These are phyloP conservation scores for Pseudomyrmex pallidus DNA, from an alignment of 1,140 invertebrate genomes.

Conservation along the genomic window DNA sequence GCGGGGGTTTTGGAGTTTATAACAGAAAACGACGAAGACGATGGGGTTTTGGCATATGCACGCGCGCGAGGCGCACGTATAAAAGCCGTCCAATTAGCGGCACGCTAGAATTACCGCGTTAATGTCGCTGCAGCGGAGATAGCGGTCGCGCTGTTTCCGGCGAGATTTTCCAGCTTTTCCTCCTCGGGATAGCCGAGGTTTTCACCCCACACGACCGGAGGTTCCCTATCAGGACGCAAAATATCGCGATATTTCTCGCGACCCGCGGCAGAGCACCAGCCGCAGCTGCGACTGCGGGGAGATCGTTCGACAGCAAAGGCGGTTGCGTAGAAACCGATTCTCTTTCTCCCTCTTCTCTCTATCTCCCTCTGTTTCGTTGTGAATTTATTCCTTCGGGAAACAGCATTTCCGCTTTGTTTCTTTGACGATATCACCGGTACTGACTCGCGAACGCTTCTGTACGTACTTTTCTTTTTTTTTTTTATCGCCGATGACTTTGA, in stretches of 20 bases:
- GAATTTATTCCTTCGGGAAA: constrained; percentile 49
- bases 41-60: neutral
- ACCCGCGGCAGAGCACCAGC: constrained; percentile 34
- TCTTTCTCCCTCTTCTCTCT: neutral
- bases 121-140: constrained; percentile 34
- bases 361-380: neutral
- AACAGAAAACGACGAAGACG: neutral
- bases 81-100: constrained; percentile 34
- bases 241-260: constrained; percentile 63
- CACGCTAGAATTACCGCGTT: constrained; percentile 27
- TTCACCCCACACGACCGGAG: constrained; percentile 6
- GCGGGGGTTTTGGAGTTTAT: neutral
- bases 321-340: constrained; percentile 42
- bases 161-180: constrained; percentile 41
- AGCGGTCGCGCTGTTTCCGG: constrained; percentile 6
- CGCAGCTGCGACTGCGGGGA: constrained; percentile 43
- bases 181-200: neutral
- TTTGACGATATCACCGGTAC: constrained; percentile 18
- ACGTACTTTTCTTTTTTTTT: too few relatives aligned
- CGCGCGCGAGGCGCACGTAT: neutral
- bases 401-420: constrained; percentile 19
- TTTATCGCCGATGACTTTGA: too few relatives aligned
- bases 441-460: constrained; percentile 3
- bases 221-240: constrained; percentile 45
- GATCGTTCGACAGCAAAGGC: constrained; percentile 57